Conservation (phyloP, 2,888 invertebrate species). For the Lithophane socia region DNA sequence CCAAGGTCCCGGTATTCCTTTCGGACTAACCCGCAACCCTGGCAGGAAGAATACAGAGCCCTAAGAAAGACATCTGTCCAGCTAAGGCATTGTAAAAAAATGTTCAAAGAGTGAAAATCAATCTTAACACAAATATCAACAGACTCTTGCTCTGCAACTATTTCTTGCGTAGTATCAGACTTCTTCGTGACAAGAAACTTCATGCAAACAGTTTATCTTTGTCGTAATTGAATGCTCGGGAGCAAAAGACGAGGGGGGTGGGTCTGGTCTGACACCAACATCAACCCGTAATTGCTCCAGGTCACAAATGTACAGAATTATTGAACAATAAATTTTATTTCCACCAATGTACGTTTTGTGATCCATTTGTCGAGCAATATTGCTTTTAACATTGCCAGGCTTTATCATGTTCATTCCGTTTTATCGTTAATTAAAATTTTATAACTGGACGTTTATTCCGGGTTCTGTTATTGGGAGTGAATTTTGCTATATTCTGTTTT, state of each 20-base stretch:
- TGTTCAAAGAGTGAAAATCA: neutral
- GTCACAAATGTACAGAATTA: slow-evolving; percentile 44
- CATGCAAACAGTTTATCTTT: slow-evolving; percentile 44
- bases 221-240: slow-evolving; percentile 51
- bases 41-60: too few relatives aligned
- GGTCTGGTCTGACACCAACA: neutral
- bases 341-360: slow-evolving; percentile 39
- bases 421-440: slow-evolving; percentile 42
- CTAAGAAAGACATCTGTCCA: neutral
- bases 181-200: slow-evolving; percentile 45
- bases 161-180: slow-evolving; percentile 18
- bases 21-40: too few relatives aligned
- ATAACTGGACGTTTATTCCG: slow-evolving; percentile 27
- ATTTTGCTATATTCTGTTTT: slow-evolving; percentile 3
- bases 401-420: slow-evolving; percentile 42
- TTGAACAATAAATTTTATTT: slow-evolving; percentile 56
- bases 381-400: slow-evolving; percentile 38
- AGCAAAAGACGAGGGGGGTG: neutral
- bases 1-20: too few relatives aligned
- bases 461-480: slow-evolving; percentile 18
- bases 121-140: slow-evolving; percentile 2
- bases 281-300: slow-evolving; percentile 19
- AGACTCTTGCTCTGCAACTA: slow-evolving; percentile 6
- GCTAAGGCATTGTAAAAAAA: neutral
- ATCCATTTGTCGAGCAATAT: slow-evolving; percentile 51